Evolutionary conservation across 2,113 vertebrate species (phyloP).

Genomic region (Actenoides lindsayi): DNA sequence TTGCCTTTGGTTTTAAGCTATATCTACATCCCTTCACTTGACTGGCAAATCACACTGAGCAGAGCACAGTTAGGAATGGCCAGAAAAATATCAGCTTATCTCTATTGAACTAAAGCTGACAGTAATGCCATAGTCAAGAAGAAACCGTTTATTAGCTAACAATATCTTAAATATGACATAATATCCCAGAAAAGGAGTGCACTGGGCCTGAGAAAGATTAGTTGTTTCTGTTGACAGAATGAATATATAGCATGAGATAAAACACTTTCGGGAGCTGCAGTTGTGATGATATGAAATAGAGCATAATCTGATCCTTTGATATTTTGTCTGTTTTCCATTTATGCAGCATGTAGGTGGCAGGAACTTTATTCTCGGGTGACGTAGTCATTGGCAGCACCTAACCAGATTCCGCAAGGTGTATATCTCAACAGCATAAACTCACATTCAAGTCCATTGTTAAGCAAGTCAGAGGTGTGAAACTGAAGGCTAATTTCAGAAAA

Average conservation of each 20-base stretch:
- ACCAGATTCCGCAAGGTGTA: not conserved
- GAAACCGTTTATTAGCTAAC: not conserved
- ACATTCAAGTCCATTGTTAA: not conserved
- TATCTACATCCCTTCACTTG: not conserved
- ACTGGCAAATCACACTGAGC: not conserved
- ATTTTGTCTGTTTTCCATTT: not conserved
- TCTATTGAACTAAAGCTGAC: not conserved
- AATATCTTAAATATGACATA: not conserved
- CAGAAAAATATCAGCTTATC: not conserved
- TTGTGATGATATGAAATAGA: not conserved
- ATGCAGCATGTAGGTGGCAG: not conserved
- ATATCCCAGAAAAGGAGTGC: not conserved
- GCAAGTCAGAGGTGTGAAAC: not conserved
- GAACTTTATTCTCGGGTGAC: not conserved
- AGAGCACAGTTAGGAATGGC: not conserved
- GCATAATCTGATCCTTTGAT: not conserved
- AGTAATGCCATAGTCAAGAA: not conserved
- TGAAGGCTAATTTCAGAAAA: not conserved
- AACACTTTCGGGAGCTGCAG: not conserved
- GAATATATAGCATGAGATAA: accelerated
- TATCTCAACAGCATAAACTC: not conserved
- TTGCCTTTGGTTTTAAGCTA: not conserved
- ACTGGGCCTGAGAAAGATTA: not conserved
- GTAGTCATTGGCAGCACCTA: not conserved
- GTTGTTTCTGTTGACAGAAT: not conserved